phyloP scores from a whole-genome alignment of 2,888 invertebrate genomes.

The Lamproptera curius region DNA sequence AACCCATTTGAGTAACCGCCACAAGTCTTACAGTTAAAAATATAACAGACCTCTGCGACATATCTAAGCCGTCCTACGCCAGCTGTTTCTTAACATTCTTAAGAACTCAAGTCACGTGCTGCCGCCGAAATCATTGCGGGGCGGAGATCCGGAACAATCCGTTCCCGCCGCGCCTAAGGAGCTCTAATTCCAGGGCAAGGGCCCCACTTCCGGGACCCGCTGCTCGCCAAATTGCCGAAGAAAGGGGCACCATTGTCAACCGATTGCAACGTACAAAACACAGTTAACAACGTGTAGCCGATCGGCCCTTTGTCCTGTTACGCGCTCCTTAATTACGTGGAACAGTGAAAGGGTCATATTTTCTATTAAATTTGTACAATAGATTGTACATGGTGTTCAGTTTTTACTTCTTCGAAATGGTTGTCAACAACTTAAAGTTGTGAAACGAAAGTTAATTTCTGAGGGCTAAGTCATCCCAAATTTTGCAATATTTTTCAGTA shows the following conservation, averaged over 20 bases:
- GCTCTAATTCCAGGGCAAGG: conserved; percentile 65
- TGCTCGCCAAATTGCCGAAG: conserved; percentile 71
- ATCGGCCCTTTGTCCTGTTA: conserved; percentile 64
- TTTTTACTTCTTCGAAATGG: conserved; percentile 3
- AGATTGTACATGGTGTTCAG: conserved; percentile 44
- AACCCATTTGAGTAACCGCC: no score
- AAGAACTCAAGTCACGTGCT: conserved; percentile 65
- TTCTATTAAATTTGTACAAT: conserved; percentile 72
- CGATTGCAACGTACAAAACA: conserved; percentile 73
- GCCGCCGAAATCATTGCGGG: conserved; percentile 50
- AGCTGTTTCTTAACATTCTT: conserved; percentile 29
- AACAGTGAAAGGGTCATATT: conserved; percentile 77
- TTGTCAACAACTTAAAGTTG: no score
- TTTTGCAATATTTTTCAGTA: no score
- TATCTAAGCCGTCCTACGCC: neutral
- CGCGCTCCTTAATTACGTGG: conserved; percentile 74
- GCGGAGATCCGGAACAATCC: conserved; percentile 65
- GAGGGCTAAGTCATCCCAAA: no score
- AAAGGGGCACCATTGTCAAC: conserved; percentile 75
- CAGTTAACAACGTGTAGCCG: conserved; percentile 69
- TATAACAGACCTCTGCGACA: conserved; percentile 8
- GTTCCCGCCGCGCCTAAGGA: conserved; percentile 64
- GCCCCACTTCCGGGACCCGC: conserved; percentile 68
- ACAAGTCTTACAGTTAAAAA: no score
- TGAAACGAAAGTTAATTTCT: no score